phyloP scores from a whole-genome alignment of 2,113 vertebrate genomes.

The Protomyctophum bolini region DNA sequence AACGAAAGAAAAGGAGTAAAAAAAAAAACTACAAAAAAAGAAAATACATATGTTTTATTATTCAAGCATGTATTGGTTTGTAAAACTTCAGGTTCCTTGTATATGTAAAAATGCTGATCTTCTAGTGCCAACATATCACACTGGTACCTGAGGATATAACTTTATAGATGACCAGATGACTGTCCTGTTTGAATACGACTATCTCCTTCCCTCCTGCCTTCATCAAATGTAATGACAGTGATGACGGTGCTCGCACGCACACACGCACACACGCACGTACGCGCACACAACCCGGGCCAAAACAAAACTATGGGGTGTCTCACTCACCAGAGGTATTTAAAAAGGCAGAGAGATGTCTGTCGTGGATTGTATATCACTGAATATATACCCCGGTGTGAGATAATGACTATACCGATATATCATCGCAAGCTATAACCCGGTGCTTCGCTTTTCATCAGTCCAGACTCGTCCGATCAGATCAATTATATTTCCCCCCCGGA shows the following conservation, averaged over 20 bases:
- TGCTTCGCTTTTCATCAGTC: conserved; percentile 24
- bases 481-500: conserved; percentile 2
- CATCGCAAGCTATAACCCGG: conserved; percentile 13
- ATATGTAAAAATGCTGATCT: conserved; percentile 75
- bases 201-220: conserved; percentile 49
- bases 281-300: too few species aligned
- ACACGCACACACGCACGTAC: neutral
- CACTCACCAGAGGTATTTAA: conserved; percentile 15
- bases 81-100: conserved; percentile 76
- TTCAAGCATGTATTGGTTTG: conserved; percentile 76
- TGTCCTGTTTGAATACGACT: conserved; percentile 58
- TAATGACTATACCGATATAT: conserved; percentile 7
- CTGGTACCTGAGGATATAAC: conserved; percentile 71
- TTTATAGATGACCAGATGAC: conserved; percentile 68
- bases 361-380: conserved; percentile 20
- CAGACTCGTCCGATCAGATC: conserved; percentile 24
- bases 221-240: conserved; percentile 6
- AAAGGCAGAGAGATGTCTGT: conserved; percentile 27
- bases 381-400: conserved; percentile 30
- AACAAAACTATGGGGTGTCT: conserved; percentile 2
- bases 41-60: conserved; percentile 75
- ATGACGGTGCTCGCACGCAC: conserved; percentile 14
- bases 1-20: conserved; percentile 12
- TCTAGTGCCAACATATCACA: conserved; percentile 74
- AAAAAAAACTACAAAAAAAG: conserved; percentile 8